Base-by-base conservation (phyloP, 2,888 invertebrate species). In the Philopedon plagiatum region DNA sequence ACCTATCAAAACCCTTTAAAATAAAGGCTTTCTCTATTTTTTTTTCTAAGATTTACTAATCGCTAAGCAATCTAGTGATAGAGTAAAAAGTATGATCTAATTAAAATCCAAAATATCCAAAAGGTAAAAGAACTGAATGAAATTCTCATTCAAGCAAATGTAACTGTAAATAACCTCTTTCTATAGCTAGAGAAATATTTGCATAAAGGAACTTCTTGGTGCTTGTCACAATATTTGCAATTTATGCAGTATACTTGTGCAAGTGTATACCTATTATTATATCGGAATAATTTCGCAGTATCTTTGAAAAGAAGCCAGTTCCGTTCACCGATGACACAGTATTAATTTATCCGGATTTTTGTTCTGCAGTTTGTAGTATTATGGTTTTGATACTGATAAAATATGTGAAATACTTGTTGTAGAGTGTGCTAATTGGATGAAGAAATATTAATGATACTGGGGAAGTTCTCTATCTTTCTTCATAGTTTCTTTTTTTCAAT, bases 161-260 rank as follows among this genome's bases (percentile, higher is more conserved):
- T 13, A 39, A 2, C 39, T 39, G 39, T 39, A 13, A 11, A 9
- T 46, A 9, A 21, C 11, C 46, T 21, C 23, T 21, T 46, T 23
- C n/a, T 23, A 46, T 46, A 46, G 29, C 21, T 44, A 61, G 61
- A 61, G 29, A 44, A 18, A 46, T 44, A 29, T 44, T 46, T 61
- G 29, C 61, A 61, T 32, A 29, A 9, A 61, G 61, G 61, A 61
- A 61, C 46, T 61, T 61, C 46, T 61, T 44, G 9, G n/a, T 46
- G n/a, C 46, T 46, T 57, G 66, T 46, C 57, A 23, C 37, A 66
- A 66, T 66, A 66, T 66, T 66, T 66, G 58, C 29, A 54, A 29
- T 15, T 54, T 54, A 54, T 29, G 13, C 65, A n/a, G 56, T 26
- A 58, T 66, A 57, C 58, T 41, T 46, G 34, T 9, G 41, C 34